Base-by-base conservation (phyloP, 1,140 invertebrate species). In the Aphelinus atriplicis region DNA sequence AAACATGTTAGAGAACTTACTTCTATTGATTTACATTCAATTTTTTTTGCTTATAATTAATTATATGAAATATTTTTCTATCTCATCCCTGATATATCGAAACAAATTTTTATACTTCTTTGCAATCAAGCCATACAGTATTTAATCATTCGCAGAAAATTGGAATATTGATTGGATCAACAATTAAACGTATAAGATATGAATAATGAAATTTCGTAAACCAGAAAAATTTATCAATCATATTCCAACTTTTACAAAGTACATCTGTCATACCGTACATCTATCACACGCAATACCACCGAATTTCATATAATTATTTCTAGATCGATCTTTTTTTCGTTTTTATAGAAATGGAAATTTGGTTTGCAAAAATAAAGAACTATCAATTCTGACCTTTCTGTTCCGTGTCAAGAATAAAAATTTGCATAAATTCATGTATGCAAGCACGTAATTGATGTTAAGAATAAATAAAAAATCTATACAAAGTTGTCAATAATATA, bases 1-100 rank as follows among this genome's bases (percentile, higher is more conserved):
- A 88, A 88, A 88, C 79, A 85, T 83, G 85, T 88, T 88, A 88
- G 86, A 88, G 82, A 87, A 85, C 83, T 85, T 87, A 86, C 80
- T 77, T 81, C 82, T 78, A 79, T 77, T 81, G 77, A 79, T 71
- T 72, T 58, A 71, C 51, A 61, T 78, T 78, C 77, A 55, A 63
- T 77, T 73, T 73, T 71, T 71, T 73, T 66, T 26, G 26, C 26
- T 26, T 26, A 26, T 26, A 26, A 26, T 26, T 26, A 26, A 26
- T 26, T 26, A 26, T 26, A 26, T 26, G 26, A 26, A 26, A 53
- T 9, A 53, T 53, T 53, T 53, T 53, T 53, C 51, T 53, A 53
- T 26, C 26, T 26, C 26, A 26, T 26, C 26, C 26, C 26, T 26
- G 26, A 45, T 57, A 45, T 58, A 61, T 73, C 58, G 10, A 70